These are phyloP conservation scores for Turdus rufiventris DNA, from an alignment of 2,113 vertebrate species.

Conservation along the genomic window DNA sequence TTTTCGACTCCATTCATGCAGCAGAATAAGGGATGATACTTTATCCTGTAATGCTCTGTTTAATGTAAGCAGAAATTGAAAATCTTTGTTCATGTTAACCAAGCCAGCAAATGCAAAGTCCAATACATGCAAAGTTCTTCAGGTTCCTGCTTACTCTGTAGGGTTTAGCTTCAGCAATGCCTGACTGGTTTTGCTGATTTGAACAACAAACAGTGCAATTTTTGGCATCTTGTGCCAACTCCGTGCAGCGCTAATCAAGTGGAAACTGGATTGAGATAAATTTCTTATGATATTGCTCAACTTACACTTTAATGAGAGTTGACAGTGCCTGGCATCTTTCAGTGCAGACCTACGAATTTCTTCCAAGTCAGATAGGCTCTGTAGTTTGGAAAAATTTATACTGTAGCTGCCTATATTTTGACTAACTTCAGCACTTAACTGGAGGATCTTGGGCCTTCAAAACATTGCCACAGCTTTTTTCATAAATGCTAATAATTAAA, in stretches of 20 bases:
- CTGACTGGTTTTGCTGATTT: background rate
- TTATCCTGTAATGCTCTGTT: background rate
- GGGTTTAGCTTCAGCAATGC: background rate
- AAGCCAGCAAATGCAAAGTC: background rate
- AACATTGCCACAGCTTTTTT: background rate
- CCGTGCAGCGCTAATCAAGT: background rate
- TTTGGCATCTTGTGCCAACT: background rate
- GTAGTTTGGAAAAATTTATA: background rate
- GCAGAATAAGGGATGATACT: background rate
- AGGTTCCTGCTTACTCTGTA: background rate
- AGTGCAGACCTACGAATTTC: background rate
- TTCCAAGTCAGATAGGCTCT: background rate
- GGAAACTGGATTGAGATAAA: background rate
- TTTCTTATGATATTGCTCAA: background rate
- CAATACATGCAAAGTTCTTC: background rate
- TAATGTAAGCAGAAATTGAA: background rate
- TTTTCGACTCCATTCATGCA: background rate
- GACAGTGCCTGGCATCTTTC: background rate
- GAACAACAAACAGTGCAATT: background rate
- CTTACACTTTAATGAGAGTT: background rate
- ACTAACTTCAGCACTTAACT: background rate
- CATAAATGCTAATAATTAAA: background rate
- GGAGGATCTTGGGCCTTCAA: background rate
- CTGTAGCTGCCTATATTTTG: background rate
- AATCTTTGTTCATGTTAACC: background rate